These are phyloP conservation scores for Meandrusa payeni DNA, from an alignment of 2,888 invertebrate genomes.

Conservation along the genomic window DNA sequence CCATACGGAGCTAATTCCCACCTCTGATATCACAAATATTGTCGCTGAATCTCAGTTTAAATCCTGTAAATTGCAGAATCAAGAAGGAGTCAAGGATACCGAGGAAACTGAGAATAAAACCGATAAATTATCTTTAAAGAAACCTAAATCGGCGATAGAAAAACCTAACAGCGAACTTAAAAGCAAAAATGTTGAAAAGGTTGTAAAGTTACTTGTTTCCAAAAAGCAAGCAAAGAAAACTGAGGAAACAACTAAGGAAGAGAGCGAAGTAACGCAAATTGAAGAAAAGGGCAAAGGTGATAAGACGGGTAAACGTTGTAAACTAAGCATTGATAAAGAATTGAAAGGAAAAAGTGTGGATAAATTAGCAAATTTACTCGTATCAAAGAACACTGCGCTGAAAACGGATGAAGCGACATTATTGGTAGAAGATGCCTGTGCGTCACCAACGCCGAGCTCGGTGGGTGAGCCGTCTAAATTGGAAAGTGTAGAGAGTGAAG, in stretches of 20 bases:
- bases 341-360: slow-evolving; percentile 63
- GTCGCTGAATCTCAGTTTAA: slow-evolving; percentile 24
- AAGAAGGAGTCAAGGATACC: slow-evolving; percentile 16
- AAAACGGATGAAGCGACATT: slow-evolving; percentile 62
- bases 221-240: slow-evolving; percentile 33
- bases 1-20: slow-evolving; percentile 22
- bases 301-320: slow-evolving; percentile 47
- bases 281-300: slow-evolving; percentile 28
- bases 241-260: slow-evolving; percentile 15
- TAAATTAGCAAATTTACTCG: slow-evolving; percentile 67
- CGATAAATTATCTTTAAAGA: slow-evolving; percentile 25
- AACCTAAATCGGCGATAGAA: slow-evolving; percentile 24
- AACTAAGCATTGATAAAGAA: slow-evolving; percentile 46
- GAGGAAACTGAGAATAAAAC: slow-evolving; percentile 12
- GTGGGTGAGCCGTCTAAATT: slow-evolving; percentile 34
- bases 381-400: slow-evolving; percentile 67
- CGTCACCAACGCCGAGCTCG: slow-evolving; percentile 39
- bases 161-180: slow-evolving; percentile 33
- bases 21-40: slow-evolving; percentile 21
- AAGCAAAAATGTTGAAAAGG: slow-evolving; percentile 36
- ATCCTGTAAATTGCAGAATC: slow-evolving; percentile 18
- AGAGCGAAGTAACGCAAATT: slow-evolving; percentile 21
- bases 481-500: slow-evolving; percentile 52
- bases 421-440: slow-evolving; percentile 44
- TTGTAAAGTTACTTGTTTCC: slow-evolving; percentile 37